Evolutionary conservation across 2,888 invertebrate genomes (phyloP).

Genomic region (Bedellia somnulentella): DNA sequence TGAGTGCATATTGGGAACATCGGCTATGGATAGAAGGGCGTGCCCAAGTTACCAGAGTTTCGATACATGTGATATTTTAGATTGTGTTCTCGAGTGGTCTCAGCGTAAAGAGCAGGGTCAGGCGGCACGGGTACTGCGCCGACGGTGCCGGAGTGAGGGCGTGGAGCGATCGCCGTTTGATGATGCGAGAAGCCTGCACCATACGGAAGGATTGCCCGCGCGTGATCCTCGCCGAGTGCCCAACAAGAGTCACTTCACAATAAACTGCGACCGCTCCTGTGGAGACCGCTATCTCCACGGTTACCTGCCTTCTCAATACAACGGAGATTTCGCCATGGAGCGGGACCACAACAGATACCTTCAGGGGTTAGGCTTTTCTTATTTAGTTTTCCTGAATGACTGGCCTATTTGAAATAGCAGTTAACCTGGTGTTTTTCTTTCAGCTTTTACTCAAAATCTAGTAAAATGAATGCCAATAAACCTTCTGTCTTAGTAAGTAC

Average conservation of each 20-base stretch:
- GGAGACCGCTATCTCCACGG: slow-evolving; percentile 34
- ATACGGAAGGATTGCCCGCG: no score
- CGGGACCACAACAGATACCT: slow-evolving; percentile 21
- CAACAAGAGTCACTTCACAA: slow-evolving; percentile 39
- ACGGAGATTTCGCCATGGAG: slow-evolving; percentile 50
- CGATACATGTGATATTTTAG: slow-evolving; percentile 46
- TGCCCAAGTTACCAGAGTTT: slow-evolving; percentile 50
- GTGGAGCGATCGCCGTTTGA: slow-evolving; percentile 51
- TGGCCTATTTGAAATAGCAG: no score
- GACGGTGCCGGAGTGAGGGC: slow-evolving; percentile 54
- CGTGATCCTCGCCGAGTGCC: slow-evolving; percentile 17
- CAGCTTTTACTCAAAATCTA: no score
- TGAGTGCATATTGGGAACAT: slow-evolving; percentile 35
- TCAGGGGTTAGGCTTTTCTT: background rate
- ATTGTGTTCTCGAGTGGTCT: slow-evolving; percentile 32
- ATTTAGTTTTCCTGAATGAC: background rate
- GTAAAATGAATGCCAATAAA: no score
- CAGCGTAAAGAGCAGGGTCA: slow-evolving; percentile 30
- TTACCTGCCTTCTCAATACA: slow-evolving; percentile 33
- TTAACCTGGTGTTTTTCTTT: no score
- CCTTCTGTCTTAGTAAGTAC: no score
- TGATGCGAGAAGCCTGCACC: slow-evolving; percentile 20
- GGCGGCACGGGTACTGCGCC: slow-evolving; percentile 38
- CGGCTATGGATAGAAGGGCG: slow-evolving; percentile 51
- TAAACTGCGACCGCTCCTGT: slow-evolving; percentile 21